These are phyloP conservation scores for Notarius lentiginosus DNA, from an alignment of 2,113 vertebrate genomes.

Conservation along the genomic window DNA sequence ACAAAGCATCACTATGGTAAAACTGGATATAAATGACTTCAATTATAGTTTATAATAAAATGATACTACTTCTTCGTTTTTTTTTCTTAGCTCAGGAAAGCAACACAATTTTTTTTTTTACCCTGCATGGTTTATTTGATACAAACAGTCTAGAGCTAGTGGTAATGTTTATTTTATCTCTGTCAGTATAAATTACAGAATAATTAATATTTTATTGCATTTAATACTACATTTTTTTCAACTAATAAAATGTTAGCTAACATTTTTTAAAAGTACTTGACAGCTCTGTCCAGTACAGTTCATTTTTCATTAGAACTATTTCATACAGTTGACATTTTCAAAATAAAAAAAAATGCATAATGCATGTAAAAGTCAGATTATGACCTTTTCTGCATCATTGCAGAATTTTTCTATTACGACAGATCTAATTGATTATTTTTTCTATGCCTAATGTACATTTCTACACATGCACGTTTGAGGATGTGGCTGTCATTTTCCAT, in stretches of 20 bases:
- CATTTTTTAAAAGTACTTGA: neutral
- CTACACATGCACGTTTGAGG: neutral
- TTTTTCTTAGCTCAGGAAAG: neutral
- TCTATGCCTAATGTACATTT: too few species aligned
- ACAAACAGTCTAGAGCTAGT: neutral
- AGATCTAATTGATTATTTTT: slow-evolving; percentile 7
- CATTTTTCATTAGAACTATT: slow-evolving; percentile 4
- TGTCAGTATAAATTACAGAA: neutral
- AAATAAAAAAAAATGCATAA: neutral
- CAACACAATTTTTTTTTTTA: too few species aligned
- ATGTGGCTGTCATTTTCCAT: neutral
- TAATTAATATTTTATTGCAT: neutral
- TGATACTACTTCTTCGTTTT: neutral
- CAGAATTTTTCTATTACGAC: slow-evolving; percentile 12
- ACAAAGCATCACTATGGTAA: neutral
- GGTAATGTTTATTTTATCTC: neutral
- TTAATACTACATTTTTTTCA: neutral
- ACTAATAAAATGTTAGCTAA: neutral
- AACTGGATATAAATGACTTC: neutral
- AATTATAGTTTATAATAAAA: neutral
- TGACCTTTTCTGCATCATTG: slow-evolving; percentile 6
- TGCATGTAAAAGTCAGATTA: slow-evolving; percentile 10
- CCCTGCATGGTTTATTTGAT: neutral
- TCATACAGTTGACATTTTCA: neutral
- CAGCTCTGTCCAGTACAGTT: neutral